These are phyloP conservation scores for Oryzias curvinotus DNA, from an alignment of 2,113 vertebrate genomes.

Conservation along the genomic window DNA sequence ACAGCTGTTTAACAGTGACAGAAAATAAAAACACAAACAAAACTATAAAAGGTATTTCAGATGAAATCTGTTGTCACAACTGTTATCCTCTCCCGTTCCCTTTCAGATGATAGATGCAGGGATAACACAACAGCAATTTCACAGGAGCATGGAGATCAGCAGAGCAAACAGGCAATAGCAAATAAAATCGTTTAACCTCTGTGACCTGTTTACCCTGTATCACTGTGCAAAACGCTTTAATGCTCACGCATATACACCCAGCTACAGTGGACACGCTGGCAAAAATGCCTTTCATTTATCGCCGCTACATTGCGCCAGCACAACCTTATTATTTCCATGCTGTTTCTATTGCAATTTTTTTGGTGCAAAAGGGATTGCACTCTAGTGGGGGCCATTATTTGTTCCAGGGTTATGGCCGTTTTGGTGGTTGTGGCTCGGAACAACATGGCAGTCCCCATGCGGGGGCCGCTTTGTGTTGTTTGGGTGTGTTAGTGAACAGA, in stretches of 20 bases:
- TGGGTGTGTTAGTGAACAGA: not conserved
- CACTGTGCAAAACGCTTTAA: conserved; percentile 49
- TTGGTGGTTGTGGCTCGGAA: conserved; percentile 25
- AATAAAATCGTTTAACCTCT: conserved; percentile 65
- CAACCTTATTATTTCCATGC: conserved; percentile 54
- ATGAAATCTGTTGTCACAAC: conserved; percentile 26
- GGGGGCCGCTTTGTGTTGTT: conserved; percentile 13
- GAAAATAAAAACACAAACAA: too few relatives aligned
- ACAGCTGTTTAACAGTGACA: too few relatives aligned
- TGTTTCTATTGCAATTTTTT: conserved; percentile 50
- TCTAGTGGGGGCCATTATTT: conserved; percentile 45
- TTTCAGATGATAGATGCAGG: conserved; percentile 21
- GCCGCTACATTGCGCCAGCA: conserved; percentile 28
- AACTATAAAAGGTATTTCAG: too few relatives aligned
- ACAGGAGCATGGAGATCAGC: conserved; percentile 41
- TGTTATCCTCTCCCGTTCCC: conserved; percentile 2
- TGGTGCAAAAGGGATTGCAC: conserved; percentile 23
- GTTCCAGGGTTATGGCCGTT: conserved; percentile 44
- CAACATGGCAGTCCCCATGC: not conserved
- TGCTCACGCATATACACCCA: conserved; percentile 20
- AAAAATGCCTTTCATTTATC: conserved; percentile 18
- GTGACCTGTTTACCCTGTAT: conserved; percentile 30
- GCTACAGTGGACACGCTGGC: conserved; percentile 6
- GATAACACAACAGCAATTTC: conserved; percentile 45
- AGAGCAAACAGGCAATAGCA: conserved; percentile 46